Conservation (phyloP, 1,140 invertebrate genomes). For the Gryon sp. region DNA sequence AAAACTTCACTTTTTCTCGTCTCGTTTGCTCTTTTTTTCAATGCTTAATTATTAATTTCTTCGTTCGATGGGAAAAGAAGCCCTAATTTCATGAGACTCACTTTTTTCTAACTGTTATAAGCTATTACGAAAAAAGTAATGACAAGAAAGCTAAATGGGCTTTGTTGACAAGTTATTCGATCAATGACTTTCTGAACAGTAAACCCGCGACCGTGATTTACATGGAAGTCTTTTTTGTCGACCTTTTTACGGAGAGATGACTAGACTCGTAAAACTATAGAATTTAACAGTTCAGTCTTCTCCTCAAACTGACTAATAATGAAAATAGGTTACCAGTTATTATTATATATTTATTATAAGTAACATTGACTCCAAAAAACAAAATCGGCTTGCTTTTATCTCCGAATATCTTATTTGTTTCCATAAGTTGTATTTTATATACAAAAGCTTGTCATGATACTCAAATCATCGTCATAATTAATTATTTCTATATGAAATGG, state of each 20-base stretch:
- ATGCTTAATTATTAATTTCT: constrained; percentile 6
- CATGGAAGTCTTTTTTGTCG: constrained; percentile 31
- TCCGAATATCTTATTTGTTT: neutral
- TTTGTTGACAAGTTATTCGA: constrained; percentile 34
- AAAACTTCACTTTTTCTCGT: neutral
- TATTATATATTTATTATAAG: too few relatives aligned
- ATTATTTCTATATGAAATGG: constrained; percentile 23
- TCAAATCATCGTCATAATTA: constrained; percentile 1
- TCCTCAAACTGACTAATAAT: neutral
- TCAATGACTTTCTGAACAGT: constrained; percentile 36
- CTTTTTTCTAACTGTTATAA: too few relatives aligned
- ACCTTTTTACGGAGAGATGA: constrained; percentile 19
- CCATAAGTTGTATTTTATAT: too few relatives aligned
- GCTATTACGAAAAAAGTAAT: constrained; percentile 12
- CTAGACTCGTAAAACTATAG: constrained; percentile 33
- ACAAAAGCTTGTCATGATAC: too few relatives aligned
- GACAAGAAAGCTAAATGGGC: constrained; percentile 35
- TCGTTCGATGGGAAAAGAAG: neutral
- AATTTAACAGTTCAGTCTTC: constrained; percentile 29
- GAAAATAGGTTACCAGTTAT: constrained; percentile 45
- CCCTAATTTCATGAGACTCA: neutral
- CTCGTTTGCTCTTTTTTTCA: constrained; percentile 3
- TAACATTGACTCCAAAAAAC: too few relatives aligned
- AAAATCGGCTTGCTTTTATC: neutral
- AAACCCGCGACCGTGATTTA: constrained; percentile 12